Conservation (phyloP, 2,888 invertebrate genomes). For the Stramonita haemastoma region DNA sequence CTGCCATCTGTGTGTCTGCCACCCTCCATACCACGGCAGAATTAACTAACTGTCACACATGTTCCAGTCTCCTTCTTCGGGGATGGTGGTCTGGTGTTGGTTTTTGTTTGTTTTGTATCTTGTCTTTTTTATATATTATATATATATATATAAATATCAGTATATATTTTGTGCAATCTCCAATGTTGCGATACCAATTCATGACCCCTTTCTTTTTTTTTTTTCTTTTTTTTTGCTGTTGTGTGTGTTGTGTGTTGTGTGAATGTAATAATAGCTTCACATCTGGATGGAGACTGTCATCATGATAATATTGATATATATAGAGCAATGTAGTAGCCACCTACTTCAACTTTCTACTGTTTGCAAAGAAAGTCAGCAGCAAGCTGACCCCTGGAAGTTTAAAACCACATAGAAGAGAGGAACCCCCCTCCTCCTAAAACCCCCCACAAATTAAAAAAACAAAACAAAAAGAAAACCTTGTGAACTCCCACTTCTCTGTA, state of each 20-base stretch:
- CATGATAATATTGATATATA: not conserved
- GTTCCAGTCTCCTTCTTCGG: not conserved
- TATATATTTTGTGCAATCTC: not conserved
- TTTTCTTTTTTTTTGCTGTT: not conserved
- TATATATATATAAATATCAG: not conserved
- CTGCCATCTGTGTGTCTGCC: conserved; percentile 4
- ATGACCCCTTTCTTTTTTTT: not conserved
- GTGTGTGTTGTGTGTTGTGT: not conserved
- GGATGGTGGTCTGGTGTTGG: no score
- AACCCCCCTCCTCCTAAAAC: no score
- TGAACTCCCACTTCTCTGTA: no score
- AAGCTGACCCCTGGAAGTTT: no score
- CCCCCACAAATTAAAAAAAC: no score
- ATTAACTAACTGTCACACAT: not conserved
- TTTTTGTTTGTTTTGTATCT: not conserved
- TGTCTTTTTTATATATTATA: not conserved
- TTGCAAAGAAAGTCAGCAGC: no score
- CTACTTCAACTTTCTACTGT: no score
- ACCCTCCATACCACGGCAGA: conserved; percentile 8
- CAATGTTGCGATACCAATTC: not conserved
- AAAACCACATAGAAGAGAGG: no score
- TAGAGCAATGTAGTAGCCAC: not conserved
- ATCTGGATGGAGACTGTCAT: not conserved
- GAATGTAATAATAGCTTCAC: not conserved
- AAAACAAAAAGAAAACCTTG: no score